Conservation (phyloP, 2,888 invertebrate genomes). For the Meta bourneti region DNA sequence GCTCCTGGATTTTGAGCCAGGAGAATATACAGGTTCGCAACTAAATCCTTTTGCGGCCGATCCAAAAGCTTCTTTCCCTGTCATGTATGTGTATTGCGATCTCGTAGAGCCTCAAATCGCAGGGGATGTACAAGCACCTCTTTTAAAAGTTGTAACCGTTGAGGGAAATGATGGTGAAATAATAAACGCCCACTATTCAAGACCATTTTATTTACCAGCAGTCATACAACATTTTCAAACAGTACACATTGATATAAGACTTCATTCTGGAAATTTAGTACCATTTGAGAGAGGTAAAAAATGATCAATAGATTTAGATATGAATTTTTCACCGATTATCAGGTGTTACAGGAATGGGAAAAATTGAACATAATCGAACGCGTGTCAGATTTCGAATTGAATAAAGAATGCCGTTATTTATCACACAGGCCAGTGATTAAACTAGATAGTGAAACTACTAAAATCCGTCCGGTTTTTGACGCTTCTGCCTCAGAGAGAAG, state of each 20-base stretch:
- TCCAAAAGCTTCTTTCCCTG: slow-evolving; percentile 20
- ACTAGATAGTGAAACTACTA: too few species aligned
- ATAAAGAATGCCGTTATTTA: too few species aligned
- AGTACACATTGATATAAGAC: background rate
- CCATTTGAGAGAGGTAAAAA: slow-evolving; percentile 31
- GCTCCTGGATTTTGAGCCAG: slow-evolving; percentile 26
- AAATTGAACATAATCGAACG: too few species aligned
- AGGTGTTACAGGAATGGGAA: too few species aligned
- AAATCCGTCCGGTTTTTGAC: too few species aligned
- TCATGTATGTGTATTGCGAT: slow-evolving; percentile 24
- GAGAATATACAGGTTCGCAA: background rate
- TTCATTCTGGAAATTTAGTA: slow-evolving; percentile 19
- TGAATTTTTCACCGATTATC: too few species aligned
- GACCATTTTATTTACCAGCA: slow-evolving; percentile 11
- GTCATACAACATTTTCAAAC: slow-evolving; percentile 13
- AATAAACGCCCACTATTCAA: slow-evolving; percentile 16
- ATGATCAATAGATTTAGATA: too few species aligned
- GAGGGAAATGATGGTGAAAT: slow-evolving; percentile 44
- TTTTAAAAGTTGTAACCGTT: slow-evolving; percentile 9
- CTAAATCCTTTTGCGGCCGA: slow-evolving; percentile 30
- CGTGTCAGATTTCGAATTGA: too few species aligned
- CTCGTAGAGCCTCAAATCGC: background rate
- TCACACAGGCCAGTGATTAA: too few species aligned
- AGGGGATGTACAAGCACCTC: too few species aligned
- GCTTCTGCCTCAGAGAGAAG: too few species aligned